phyloP scores from a whole-genome alignment of 2,888 invertebrate species.

The Lithodes maja region DNA sequence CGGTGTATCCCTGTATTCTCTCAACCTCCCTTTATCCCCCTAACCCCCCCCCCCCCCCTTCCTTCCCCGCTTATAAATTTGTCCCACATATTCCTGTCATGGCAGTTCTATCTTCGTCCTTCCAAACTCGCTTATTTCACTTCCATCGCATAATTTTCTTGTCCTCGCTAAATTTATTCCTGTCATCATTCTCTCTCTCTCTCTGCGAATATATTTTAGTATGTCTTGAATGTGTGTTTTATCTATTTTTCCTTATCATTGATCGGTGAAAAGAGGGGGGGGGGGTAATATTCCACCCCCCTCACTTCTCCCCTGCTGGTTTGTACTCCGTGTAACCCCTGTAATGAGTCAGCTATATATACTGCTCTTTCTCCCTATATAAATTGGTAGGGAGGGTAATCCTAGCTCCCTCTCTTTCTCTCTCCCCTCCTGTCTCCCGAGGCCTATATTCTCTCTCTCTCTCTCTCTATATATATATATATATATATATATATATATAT shows the following conservation, averaged over 20 bases:
- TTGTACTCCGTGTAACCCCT: not conserved
- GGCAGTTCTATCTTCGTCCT: too few species aligned
- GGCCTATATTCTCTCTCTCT: constrained; percentile 36
- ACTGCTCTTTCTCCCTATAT: not conserved
- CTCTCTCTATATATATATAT: too few species aligned
- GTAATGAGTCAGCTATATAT: not conserved
- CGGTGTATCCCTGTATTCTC: not conserved
- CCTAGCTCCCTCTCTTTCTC: not conserved
- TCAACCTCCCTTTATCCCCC: not conserved
- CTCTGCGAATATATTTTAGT: too few species aligned
- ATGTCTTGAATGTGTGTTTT: too few species aligned
- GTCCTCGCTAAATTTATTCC: too few species aligned
- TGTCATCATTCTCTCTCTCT: too few species aligned
- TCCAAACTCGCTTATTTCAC: too few species aligned
- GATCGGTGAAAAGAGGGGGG: too few species aligned
- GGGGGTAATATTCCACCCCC: not conserved
- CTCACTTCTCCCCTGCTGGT: not conserved
- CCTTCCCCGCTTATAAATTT: not conserved
- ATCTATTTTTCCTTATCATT: too few species aligned
- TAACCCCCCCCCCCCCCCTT: not conserved
- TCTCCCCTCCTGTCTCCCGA: constrained; percentile 34
- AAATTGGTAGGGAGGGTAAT: constrained; percentile 17
- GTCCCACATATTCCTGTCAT: too few species aligned
- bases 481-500: too few species aligned
- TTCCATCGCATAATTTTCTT: too few species aligned